Base-by-base conservation (phyloP, 2,113 vertebrate species). In the Tupaia tana region DNA sequence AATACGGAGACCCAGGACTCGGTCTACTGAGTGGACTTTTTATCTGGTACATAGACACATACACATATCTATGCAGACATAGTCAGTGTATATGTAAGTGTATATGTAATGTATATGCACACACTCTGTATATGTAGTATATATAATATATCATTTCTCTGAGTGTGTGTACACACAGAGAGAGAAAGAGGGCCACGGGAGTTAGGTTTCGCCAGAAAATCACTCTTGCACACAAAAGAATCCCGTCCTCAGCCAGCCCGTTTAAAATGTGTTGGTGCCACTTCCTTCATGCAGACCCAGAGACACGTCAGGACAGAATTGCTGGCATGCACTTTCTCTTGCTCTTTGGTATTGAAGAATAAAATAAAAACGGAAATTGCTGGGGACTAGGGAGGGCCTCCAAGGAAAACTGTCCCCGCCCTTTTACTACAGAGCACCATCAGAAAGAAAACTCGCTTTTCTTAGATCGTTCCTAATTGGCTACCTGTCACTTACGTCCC, bases 341-440 rank as follows among this genome's bases (percentile, higher is more conserved):
- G 64, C 90, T 93, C 19, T 94, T 61, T 93, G 96, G 92, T 95
- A 77, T 97, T 93, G 92, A 67, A 96, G 58, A 97, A n/a, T 98
- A 89, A 96, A 98, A 97, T 67, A 0, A 95, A 96, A 87, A 96
- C 82, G 92, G 66, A 95, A 95, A 96, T 93, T 94, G 78, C 19
- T 92, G 64, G 93, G 59, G 52, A 74, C 71, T 94, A 63, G 71
- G 87, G 43, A 96, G 61, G 69, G 95, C 75, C 81, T 73, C 80
- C 75, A 86, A 91, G 82, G 86, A 93, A 97, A 97, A 97, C 93
- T 82, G 75, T 69, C 91, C 95, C 87, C 86, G 88, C 74, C 63
- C 56, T 93, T 93, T 95, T 59, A 96, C 86, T 77, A 93, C 61
- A 93, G 95, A 95, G 59, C 66, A 89, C 80, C 66, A 15, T 87